Evolutionary conservation across 2,113 vertebrate genomes (phyloP).

Genomic region (Hemiscyllium ocellatum): DNA sequence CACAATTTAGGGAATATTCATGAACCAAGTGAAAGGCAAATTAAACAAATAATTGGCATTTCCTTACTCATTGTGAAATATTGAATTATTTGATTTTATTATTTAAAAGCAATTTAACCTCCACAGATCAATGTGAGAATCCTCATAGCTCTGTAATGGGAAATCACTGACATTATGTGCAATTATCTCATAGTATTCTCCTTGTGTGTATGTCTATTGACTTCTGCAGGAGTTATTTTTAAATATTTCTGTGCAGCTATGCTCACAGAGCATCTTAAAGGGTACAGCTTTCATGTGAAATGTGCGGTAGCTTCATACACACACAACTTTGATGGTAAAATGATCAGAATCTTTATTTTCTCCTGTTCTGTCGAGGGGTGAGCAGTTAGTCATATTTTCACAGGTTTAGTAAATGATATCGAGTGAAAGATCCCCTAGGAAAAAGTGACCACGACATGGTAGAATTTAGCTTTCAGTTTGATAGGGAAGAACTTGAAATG

Average conservation of each 20-base stretch:
- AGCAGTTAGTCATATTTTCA: neutral
- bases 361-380: neutral
- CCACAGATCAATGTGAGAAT: no score
- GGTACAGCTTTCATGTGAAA: neutral
- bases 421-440: no score
- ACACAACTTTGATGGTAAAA: neutral
- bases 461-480: no score
- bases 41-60: neutral
- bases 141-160: no score
- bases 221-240: neutral
- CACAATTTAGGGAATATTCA: neutral
- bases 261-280: neutral
- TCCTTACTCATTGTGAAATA: neutral
- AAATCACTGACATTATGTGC: no score
- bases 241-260: neutral
- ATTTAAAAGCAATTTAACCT: no score
- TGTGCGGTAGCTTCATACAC: neutral
- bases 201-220: neutral
- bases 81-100: neutral
- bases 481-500: no score
- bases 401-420: no score
- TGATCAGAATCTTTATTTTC: neutral
- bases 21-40: neutral
- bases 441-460: no score
- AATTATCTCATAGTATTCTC: neutral